These are phyloP conservation scores for Origma solitaria DNA, from an alignment of 2,113 vertebrate genomes.

Conservation along the genomic window DNA sequence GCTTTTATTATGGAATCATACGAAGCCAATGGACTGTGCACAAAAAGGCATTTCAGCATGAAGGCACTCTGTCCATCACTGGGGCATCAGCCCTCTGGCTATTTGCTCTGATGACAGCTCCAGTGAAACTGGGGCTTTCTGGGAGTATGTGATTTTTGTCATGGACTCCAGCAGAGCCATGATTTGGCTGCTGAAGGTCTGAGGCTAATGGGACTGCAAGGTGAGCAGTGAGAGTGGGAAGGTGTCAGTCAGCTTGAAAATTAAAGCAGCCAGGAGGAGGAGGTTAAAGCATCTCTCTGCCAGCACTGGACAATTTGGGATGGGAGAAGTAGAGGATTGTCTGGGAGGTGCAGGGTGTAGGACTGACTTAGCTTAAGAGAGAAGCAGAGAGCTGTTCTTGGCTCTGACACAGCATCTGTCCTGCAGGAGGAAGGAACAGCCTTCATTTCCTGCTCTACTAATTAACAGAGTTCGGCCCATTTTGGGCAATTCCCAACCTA, in stretches of 20 bases:
- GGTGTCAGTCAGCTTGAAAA: background rate
- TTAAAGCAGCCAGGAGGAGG: background rate
- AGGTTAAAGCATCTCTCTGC: background rate
- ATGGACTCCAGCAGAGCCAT: background rate
- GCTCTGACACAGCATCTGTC: background rate
- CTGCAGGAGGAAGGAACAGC: background rate
- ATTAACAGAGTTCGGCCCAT: background rate
- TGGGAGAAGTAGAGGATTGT: background rate
- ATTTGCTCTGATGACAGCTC: background rate
- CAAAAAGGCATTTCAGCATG: background rate
- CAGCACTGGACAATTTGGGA: background rate
- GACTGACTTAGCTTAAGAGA: background rate
- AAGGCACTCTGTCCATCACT: background rate
- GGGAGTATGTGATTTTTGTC: background rate
- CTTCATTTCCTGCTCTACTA: background rate
- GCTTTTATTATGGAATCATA: conserved; percentile 8
- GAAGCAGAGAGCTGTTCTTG: background rate
- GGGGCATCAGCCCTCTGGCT: background rate
- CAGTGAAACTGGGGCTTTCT: background rate
- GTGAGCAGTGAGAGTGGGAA: background rate
- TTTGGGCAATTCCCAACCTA: background rate
- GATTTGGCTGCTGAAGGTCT: background rate
- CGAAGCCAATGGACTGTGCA: background rate
- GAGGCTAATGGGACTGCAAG: background rate
- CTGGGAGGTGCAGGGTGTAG: background rate